Percentiles rank a stretch among this genome's conserved stretches.
Conservation (phyloP, 2,888 invertebrate genomes). For the Leptinotarsa tumamoca region DNA sequence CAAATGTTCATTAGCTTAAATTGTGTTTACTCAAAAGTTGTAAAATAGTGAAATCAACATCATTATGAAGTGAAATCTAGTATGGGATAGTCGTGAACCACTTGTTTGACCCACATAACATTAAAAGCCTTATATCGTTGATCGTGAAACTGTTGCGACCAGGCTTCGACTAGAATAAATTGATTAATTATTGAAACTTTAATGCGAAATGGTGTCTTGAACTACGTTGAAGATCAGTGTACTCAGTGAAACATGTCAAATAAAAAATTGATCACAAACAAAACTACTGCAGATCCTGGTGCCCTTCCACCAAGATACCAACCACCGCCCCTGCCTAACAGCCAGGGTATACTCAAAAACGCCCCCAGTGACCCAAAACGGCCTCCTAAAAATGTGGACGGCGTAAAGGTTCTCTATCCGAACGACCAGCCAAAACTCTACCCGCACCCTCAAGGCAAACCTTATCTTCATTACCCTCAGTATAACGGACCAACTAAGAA, state of each 20-base stretch:
- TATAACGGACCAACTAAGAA: constrained; percentile 54
- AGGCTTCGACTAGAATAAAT: constrained; percentile 35
- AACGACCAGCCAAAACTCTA: constrained; percentile 45
- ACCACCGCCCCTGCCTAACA: constrained; percentile 76
- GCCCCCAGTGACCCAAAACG: constrained; percentile 51
- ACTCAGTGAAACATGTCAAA: constrained; percentile 63
- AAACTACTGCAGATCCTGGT: constrained; percentile 55
- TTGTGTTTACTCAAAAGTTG: background rate
- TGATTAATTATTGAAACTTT: constrained; percentile 36
- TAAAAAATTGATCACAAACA: constrained; percentile 65
- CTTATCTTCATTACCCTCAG: constrained; percentile 56
- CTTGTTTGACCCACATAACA: constrained; percentile 63
- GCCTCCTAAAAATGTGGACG: constrained; percentile 42
- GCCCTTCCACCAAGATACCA: constrained; percentile 82
- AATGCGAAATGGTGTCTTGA: constrained; percentile 45
- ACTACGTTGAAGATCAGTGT: constrained; percentile 2
- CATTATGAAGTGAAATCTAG: constrained; percentile 49
- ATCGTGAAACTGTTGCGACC: background rate
- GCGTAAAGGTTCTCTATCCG: constrained; percentile 45
- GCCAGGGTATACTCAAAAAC: constrained; percentile 75
- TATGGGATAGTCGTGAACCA: constrained; percentile 57
- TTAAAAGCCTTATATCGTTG: constrained; percentile 58
- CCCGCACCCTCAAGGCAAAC: constrained; percentile 33
- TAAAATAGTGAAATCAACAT: constrained; percentile 34
- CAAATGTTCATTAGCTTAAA: background rate